Evolutionary conservation across 2,888 invertebrate species (phyloP).

Genomic region (Thereva unica): DNA sequence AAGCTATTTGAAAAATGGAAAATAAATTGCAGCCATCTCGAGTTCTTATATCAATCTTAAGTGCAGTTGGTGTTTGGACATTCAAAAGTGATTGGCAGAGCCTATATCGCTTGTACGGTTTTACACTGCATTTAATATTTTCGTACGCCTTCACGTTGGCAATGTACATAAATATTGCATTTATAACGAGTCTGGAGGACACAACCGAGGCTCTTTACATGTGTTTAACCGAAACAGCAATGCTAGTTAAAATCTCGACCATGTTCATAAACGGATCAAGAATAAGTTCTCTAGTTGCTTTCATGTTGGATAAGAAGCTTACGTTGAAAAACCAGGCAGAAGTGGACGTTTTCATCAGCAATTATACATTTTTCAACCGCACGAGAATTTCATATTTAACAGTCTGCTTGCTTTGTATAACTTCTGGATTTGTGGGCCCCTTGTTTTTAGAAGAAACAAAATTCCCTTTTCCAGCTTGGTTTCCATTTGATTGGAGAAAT

Average conservation of each 20-base stretch:
- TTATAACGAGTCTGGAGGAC: slow-evolving; percentile 46
- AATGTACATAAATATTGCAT: slow-evolving; percentile 16
- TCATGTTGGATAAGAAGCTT: slow-evolving; percentile 39
- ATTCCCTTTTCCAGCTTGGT: slow-evolving; percentile 49
- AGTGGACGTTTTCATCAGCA: not conserved
- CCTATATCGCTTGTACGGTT: slow-evolving; percentile 9
- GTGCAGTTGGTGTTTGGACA: slow-evolving; percentile 8
- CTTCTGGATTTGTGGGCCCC: slow-evolving; percentile 3
- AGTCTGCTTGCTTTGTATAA: slow-evolving; percentile 4
- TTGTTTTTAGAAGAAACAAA: slow-evolving; percentile 35
- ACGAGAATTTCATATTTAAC: slow-evolving; percentile 9
- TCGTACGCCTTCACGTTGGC: slow-evolving; percentile 8
- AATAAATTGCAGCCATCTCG: not conserved
- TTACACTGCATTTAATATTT: slow-evolving; percentile 7
- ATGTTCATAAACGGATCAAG: slow-evolving; percentile 45
- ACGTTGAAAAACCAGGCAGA: slow-evolving; percentile 40
- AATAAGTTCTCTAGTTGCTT: slow-evolving; percentile 44
- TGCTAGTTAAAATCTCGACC: slow-evolving; percentile 49
- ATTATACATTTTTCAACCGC: slow-evolving; percentile 9
- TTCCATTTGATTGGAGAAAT: slow-evolving; percentile 50
- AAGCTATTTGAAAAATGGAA: too few species aligned
- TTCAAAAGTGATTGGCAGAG: slow-evolving; percentile 3
- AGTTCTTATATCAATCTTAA: slow-evolving; percentile 5
- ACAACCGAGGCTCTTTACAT: slow-evolving; percentile 50
- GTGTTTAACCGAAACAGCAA: slow-evolving; percentile 47